Evolutionary conservation across 2,113 vertebrate genomes (phyloP), one percentile per base, ranked within the genome.

Genomic region (Zosterops pallidus): DNA sequence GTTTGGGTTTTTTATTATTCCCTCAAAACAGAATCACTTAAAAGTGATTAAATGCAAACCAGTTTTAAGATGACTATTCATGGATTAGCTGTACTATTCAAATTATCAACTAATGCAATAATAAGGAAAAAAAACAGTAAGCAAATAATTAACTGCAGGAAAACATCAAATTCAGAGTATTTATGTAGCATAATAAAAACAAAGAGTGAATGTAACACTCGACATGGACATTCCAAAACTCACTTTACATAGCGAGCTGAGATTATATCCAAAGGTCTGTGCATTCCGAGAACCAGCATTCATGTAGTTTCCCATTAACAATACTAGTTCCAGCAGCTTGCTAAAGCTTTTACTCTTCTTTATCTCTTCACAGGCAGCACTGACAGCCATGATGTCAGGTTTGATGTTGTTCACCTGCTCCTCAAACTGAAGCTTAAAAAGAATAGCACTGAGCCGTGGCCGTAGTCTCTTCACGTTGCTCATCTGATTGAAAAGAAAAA

Each of bases 301-400:
- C 99, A 99, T 99, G 98, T 99, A 99, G 98, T 99, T 99, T 85
- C 99, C 99, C 97, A 99, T 98, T 92, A 99, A 98, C 95, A 99
- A 96, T 49, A 99, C 99, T 83, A 99, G 98, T 97, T 99, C 99
- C 98, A 99, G 98, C 84, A 99, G 96, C 93, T 97, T 98, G 96
- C 98, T 98, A 93, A 99, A 99, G 97, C 98, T 97, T 83, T 97
- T 97, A 97, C 99, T 99, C 97, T 98, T 98, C 97, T 97, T 98
- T 98, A 99, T 98, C 98, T 99, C 99, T 79, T 99, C 99, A 31
- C 99, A 99, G 77, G 99, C 99, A 35, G 98, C 95, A 63, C 98
- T 99, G 96, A 99, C 99, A 94, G 99, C 98, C 98, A 99, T 97
- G 97, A 99, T 99, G 97, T 99, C 99, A 87, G 99, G 99, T 96